Percentiles rank a stretch among this genome's conserved stretches.
phyloP scores from a whole-genome alignment of 2,113 vertebrate species.

The Aegithalos caudatus region DNA sequence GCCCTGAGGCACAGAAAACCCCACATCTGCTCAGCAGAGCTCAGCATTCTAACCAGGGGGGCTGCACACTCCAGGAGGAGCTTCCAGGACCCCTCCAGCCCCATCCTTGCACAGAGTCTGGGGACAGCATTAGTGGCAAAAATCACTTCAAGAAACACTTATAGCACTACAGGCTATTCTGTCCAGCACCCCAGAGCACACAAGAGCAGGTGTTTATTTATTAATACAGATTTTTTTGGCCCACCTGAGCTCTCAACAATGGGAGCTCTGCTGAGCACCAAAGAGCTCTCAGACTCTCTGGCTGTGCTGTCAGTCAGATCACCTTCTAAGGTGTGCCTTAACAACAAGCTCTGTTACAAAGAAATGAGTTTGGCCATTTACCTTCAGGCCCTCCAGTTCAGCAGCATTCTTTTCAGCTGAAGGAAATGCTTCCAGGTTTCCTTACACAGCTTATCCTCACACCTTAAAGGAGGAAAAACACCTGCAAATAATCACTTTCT shows the following conservation, averaged over 20 bases:
- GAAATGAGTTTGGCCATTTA: not conserved
- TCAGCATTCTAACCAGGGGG: not conserved
- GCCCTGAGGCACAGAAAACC: not conserved
- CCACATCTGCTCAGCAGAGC: not conserved
- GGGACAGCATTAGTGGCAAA: not conserved
- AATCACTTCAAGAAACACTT: not conserved
- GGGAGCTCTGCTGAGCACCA: not conserved
- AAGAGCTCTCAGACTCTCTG: not conserved
- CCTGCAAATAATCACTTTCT: not conserved
- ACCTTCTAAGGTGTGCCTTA: not conserved
- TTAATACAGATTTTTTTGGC: not conserved
- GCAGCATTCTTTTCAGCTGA: conserved; percentile 46
- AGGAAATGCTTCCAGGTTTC: not conserved
- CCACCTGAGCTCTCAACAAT: not conserved
- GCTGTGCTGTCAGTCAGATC: not conserved
- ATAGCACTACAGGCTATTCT: not conserved
- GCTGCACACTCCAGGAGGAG: rapidly evolving
- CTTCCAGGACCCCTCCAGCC: not conserved
- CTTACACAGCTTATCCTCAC: not conserved
- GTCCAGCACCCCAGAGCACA: not conserved
- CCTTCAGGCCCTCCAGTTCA: not conserved
- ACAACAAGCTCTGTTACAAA: not conserved
- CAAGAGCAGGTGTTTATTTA: not conserved
- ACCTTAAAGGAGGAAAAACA: rapidly evolving
- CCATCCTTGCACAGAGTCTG: not conserved